Conservation (phyloP, 2,888 invertebrate genomes). For the Erebia epiphron region DNA sequence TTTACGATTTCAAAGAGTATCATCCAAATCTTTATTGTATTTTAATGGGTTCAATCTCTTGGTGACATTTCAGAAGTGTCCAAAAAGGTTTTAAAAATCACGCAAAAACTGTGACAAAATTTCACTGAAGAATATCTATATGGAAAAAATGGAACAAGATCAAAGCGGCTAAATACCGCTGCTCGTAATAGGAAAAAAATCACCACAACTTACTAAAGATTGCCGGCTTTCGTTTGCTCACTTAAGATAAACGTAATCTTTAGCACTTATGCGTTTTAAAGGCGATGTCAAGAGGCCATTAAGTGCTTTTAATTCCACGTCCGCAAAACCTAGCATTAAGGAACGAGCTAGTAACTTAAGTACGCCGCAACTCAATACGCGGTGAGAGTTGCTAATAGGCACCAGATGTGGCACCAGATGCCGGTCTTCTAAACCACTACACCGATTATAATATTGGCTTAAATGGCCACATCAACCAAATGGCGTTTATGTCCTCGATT, state of each 20-base stretch:
- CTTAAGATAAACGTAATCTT: constrained; percentile 53
- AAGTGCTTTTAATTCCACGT: constrained; percentile 43
- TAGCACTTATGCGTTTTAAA: constrained; percentile 51
- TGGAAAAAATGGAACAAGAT: constrained; percentile 16
- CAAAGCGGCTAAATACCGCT: constrained; percentile 34
- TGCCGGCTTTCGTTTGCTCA: constrained; percentile 45
- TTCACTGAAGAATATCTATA: neutral
- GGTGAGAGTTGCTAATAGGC: constrained; percentile 60
- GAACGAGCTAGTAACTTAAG: constrained; percentile 58
- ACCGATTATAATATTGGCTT: constrained; percentile 69
- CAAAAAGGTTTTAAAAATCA: neutral
- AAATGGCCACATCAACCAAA: constrained; percentile 69
- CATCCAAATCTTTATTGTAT: constrained; percentile 18
- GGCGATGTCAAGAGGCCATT: constrained; percentile 50
- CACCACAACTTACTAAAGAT: constrained; percentile 42
- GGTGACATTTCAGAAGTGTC: neutral
- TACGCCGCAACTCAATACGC: constrained; percentile 66
- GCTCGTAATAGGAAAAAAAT: constrained; percentile 40
- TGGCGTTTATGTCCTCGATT: constrained; percentile 49
- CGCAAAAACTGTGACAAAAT: neutral
- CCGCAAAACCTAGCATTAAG: constrained; percentile 60
- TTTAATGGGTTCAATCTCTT: constrained; percentile 7
- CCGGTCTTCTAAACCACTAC: constrained; percentile 79
- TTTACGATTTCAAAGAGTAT: constrained; percentile 19
- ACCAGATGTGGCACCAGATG: constrained; percentile 65